These are phyloP conservation scores for Beaufortia kweichowensis DNA, from an alignment of 2,113 vertebrate species.

Conservation along the genomic window DNA sequence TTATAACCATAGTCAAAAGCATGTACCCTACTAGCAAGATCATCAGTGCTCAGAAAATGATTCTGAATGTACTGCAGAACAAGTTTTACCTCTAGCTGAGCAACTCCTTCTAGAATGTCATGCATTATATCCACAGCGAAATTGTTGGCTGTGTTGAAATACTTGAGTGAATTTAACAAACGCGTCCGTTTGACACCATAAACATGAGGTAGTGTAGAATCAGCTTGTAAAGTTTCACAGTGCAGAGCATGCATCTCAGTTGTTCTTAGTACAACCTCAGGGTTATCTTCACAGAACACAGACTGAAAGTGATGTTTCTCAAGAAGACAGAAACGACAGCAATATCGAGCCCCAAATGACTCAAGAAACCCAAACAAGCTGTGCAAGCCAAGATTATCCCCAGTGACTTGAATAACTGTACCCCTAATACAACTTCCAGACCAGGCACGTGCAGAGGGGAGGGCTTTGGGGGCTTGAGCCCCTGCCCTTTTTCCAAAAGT, in stretches of 20 bases:
- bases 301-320: neutral
- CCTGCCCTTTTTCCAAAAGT: too few species aligned
- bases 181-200: neutral
- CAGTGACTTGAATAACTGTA: slow-evolving; percentile 8
- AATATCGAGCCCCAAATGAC: slow-evolving; percentile 16
- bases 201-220: too few species aligned
- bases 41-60: neutral
- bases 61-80: neutral
- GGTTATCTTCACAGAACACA: too few species aligned
- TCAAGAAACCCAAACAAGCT: slow-evolving; percentile 5
- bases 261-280: too few species aligned
- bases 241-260: too few species aligned
- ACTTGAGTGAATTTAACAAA: neutral
- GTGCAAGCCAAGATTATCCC: slow-evolving; percentile 2
- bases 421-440: neutral
- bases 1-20: neutral
- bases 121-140: neutral
- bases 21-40: neutral
- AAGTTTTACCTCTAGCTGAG: neutral
- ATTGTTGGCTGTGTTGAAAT: neutral
- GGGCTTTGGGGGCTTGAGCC: too few species aligned
- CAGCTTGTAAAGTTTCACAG: too few species aligned
- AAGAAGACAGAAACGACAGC: neutral
- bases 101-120: too few species aligned
- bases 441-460: too few species aligned